phyloP scores from a whole-genome alignment of 2,797 vertebrate genomes.

The Ispidina picta region DNA sequence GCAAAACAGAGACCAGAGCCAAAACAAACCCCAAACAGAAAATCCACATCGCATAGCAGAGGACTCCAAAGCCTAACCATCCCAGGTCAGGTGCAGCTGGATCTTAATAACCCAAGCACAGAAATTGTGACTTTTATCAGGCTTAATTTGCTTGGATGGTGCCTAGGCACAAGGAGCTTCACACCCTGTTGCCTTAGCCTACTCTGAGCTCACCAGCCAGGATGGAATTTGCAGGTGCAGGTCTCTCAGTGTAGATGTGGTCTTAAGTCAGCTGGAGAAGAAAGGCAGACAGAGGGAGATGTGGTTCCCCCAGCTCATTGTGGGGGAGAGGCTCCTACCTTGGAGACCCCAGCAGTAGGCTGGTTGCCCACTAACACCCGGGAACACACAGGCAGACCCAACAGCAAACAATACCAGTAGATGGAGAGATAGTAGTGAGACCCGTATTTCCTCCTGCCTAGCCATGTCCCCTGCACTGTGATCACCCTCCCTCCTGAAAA shows the following conservation, averaged over 20 bases:
- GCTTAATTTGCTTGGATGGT: background rate
- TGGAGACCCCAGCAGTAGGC: background rate
- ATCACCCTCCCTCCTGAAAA: background rate
- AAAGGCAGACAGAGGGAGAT: background rate
- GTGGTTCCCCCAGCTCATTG: background rate
- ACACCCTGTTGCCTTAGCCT: background rate
- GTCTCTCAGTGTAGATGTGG: background rate
- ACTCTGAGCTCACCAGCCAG: background rate
- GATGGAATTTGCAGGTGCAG: background rate
- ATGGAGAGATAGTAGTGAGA: background rate
- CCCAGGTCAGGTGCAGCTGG: background rate
- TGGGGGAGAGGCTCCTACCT: background rate
- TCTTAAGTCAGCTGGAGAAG: background rate
- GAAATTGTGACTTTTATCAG: background rate
- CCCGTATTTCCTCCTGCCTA: background rate
- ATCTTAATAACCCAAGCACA: background rate
- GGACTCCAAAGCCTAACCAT: background rate
- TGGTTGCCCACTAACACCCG: background rate
- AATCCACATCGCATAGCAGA: background rate
- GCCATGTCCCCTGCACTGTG: background rate
- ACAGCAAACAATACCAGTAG: accelerated
- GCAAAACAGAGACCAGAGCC: background rate
- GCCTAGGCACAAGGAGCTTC: background rate
- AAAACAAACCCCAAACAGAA: background rate
- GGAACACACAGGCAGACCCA: accelerated